Evolutionary conservation across 2,888 invertebrate genomes (phyloP), one percentile per base, ranked within the genome.

Genomic region (Drosophila flavopinicola): DNA sequence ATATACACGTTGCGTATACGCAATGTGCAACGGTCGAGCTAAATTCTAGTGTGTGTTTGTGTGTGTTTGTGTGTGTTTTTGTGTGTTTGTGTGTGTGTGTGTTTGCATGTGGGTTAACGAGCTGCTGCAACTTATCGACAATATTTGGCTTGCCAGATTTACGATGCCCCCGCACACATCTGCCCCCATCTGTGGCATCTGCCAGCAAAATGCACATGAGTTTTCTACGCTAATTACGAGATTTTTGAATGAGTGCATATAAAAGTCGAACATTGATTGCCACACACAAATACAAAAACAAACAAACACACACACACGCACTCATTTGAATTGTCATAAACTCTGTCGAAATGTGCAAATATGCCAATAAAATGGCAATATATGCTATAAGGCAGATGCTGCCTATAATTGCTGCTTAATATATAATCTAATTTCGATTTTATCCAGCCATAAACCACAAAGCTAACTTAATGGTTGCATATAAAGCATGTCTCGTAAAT

Each of bases 191-290:
- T 54, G 75, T 49, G 71, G 56, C 49, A 60, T 51, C 30, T 65
- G 76, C 60, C 47, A 66, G 66, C 45, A 61, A 37, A 61, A 65
- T 61, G 71, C 75, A 69, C 61, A 85, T 82, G 85, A 61, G 64
- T 60, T 56, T 60, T 58, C 47, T 49, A 70, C 51, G 80, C 85
- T 82, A 87, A 80, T 80, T 80, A 78, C 78, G 60, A 60, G 64
- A 65, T 48, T 64, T 68, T 72, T 83, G 78, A 85, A 70, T 80
- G 85, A 85, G 80, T 87, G 83, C 70, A 87, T 85, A 80, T 80
- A 85, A 87, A 87, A 80, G 87, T 85, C 87, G 64, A 78, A 78
- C 66, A 82, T 68, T 85, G 87, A 80, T 87, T 78, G 87, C 83
- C 85, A 70, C 65, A 80, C 74, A 80, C 57, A 66, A 53, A 61